Evolutionary conservation across 1,140 invertebrate genomes (phyloP).

Genomic region (Drosophila azteca): DNA sequence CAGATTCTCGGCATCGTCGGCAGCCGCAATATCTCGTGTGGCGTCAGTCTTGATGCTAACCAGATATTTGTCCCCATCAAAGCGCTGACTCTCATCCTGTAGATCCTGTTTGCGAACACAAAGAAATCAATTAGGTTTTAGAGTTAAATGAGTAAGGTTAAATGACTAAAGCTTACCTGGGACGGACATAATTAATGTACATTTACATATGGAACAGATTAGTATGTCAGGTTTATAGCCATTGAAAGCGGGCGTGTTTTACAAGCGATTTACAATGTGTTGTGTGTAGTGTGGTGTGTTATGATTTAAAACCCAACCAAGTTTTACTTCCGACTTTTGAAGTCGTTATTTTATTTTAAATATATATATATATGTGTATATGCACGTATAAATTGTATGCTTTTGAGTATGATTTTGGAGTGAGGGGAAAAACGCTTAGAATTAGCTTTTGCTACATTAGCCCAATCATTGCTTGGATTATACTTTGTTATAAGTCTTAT

Average conservation of each 20-base stretch:
- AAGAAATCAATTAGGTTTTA: constrained; percentile 4
- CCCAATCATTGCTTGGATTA: constrained; percentile 34
- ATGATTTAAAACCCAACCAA: constrained; percentile 59
- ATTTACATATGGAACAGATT: constrained; percentile 18
- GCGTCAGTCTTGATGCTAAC: constrained; percentile 68
- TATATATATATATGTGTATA: constrained; percentile 12
- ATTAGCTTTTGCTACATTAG: constrained; percentile 44
- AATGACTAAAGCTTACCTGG: constrained; percentile 20
- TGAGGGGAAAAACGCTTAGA: constrained; percentile 65
- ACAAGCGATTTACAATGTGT: constrained; percentile 14
- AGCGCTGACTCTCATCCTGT: constrained; percentile 79
- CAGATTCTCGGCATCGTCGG: constrained; percentile 69
- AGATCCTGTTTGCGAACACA: constrained; percentile 64
- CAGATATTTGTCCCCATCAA: constrained; percentile 82
- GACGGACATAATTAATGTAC: constrained; percentile 8
- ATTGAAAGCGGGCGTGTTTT: constrained; percentile 20
- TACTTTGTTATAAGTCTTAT: constrained; percentile 60
- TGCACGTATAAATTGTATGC: constrained; percentile 19
- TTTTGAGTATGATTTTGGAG: constrained; percentile 22
- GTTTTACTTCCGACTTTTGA: constrained; percentile 53
- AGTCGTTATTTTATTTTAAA: constrained; percentile 61
- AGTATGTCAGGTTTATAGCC: constrained; percentile 20
- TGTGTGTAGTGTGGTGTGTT: constrained; percentile 1
- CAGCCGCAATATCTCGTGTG: constrained; percentile 77
- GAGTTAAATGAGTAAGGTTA: neutral